Percentiles rank a stretch among this genome's conserved stretches.
Evolutionary conservation across 2,888 invertebrate genomes (phyloP).

Genomic region (Neria commutata): DNA sequence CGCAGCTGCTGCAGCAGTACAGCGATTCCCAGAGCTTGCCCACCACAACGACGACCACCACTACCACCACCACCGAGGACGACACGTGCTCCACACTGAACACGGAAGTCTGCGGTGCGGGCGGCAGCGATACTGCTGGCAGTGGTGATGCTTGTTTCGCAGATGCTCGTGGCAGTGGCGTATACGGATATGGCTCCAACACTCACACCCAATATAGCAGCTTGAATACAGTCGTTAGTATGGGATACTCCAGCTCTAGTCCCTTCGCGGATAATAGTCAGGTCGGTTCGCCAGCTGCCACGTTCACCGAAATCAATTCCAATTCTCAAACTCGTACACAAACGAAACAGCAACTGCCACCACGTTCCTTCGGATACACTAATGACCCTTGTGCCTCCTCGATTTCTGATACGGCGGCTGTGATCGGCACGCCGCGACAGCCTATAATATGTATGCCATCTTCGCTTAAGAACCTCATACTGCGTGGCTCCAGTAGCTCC

Average conservation of each 20-base stretch:
- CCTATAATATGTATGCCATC: constrained; percentile 56
- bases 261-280: constrained; percentile 41
- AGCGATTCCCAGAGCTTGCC: constrained; percentile 58
- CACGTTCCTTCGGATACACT: constrained; percentile 37
- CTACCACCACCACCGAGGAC: constrained; percentile 54
- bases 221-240: constrained; percentile 52
- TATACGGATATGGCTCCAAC: constrained; percentile 34
- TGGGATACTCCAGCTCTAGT: constrained; percentile 42
- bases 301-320: background rate
- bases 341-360: constrained; percentile 37
- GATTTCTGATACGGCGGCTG: constrained; percentile 54
- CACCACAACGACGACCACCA: constrained; percentile 50
- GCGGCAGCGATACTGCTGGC: constrained; percentile 19
- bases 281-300: constrained; percentile 21
- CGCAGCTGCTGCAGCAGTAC: constrained; percentile 54
- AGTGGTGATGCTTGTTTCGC: constrained; percentile 21
- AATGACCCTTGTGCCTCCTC: constrained; percentile 56
- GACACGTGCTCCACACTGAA: constrained; percentile 59
- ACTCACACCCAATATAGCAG: constrained; percentile 54
- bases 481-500: constrained; percentile 39
- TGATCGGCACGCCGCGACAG: constrained; percentile 44
- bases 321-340: constrained; percentile 18
- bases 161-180: constrained; percentile 11
- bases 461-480: constrained; percentile 55
- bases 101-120: constrained; percentile 50